Conservation (phyloP, 2,888 invertebrate genomes). For the Xestia c-nigrum region DNA sequence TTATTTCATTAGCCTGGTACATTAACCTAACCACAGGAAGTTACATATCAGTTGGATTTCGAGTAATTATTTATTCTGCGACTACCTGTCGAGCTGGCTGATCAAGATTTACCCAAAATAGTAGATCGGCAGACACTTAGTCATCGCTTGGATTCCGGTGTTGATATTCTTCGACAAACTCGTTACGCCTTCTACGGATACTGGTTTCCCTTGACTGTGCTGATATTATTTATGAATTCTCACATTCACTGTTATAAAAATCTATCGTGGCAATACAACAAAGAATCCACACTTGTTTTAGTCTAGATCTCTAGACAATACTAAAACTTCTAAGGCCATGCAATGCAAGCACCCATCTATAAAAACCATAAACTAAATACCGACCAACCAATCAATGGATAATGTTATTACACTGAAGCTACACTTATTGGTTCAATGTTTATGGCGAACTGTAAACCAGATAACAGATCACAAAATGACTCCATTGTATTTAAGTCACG, state of each 20-base stretch:
- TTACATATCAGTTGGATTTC: constrained; percentile 57
- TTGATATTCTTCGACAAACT: constrained; percentile 59
- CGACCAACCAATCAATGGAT: constrained; percentile 15
- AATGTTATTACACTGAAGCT: constrained; percentile 38
- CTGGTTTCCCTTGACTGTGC: constrained; percentile 54
- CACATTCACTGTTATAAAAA: constrained; percentile 32
- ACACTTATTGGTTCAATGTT: constrained; percentile 4
- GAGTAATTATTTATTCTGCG: constrained; percentile 48
- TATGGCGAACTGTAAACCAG: constrained; percentile 24
- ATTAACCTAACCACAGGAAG: constrained; percentile 60
- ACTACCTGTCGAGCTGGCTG: constrained; percentile 53
- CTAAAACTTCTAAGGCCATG: neutral
- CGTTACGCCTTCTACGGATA: constrained; percentile 56
- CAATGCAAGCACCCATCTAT: neutral
- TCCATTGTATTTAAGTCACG: constrained; percentile 79
- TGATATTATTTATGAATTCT: constrained; percentile 36
- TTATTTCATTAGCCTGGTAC: constrained; percentile 51
- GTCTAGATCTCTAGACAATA: neutral
- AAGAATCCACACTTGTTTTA: neutral
- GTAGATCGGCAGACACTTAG: constrained; percentile 58
- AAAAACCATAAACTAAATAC: neutral
- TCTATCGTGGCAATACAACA: neutral
- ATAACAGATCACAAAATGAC: constrained; percentile 56
- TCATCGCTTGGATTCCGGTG: constrained; percentile 56
- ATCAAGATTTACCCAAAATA: constrained; percentile 56